These are phyloP conservation scores for Spodoptera littoralis DNA, from an alignment of 2,888 invertebrate genomes.

Conservation along the genomic window DNA sequence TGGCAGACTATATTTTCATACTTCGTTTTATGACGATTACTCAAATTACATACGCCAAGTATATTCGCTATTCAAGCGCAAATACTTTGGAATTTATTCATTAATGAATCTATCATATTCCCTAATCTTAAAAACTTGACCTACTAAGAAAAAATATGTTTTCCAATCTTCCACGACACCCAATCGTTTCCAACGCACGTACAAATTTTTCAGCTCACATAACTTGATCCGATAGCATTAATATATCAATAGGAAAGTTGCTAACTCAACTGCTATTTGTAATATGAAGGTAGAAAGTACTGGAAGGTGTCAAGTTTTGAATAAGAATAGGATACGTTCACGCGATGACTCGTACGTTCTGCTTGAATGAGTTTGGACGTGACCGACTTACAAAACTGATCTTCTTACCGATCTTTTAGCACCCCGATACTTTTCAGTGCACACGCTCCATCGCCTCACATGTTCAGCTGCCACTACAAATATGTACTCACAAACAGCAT, in stretches of 20 bases:
- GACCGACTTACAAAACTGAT: slow-evolving; percentile 57
- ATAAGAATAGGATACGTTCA: slow-evolving; percentile 62
- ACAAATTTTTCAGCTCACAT: slow-evolving; percentile 15
- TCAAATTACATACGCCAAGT: background rate
- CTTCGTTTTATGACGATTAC: no score
- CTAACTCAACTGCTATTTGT: slow-evolving; percentile 28
- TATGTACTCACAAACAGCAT: slow-evolving; percentile 6
- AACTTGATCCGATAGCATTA: slow-evolving; percentile 27
- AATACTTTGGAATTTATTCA: no score
- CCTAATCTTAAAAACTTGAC: background rate
- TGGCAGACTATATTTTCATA: no score
- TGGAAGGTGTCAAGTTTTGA: slow-evolving; percentile 64
- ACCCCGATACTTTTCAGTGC: slow-evolving; percentile 28
- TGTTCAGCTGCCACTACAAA: slow-evolving; percentile 4
- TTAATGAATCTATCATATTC: no score
- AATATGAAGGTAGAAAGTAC: slow-evolving; percentile 42
- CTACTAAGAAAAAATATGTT: slow-evolving; percentile 9
- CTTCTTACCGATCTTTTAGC: slow-evolving; percentile 10
- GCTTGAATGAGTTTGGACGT: slow-evolving; percentile 61
- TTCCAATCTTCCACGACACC: background rate
- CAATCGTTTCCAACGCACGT: slow-evolving; percentile 13
- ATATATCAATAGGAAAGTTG: slow-evolving; percentile 43
- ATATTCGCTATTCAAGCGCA: no score
- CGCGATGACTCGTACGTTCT: slow-evolving; percentile 64
- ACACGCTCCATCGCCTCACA: slow-evolving; percentile 30